Conservation (phyloP, 2,113 vertebrate genomes). For the Tor tambroides region DNA sequence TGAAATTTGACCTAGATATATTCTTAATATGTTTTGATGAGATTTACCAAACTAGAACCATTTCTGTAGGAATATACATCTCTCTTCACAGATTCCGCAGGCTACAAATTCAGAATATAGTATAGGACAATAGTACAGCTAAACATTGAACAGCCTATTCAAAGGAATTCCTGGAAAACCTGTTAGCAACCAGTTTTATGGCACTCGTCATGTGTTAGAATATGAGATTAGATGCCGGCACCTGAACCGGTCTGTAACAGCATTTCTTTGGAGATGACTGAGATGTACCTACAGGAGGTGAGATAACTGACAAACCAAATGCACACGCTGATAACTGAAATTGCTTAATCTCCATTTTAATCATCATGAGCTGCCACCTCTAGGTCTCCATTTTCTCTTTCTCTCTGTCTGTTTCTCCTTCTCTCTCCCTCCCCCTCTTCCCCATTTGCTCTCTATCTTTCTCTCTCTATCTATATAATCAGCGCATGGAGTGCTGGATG, state of each 20-base stretch:
- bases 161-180: slow-evolving; percentile 20
- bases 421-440: slow-evolving; percentile 11
- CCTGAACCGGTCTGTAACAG: slow-evolving; percentile 56
- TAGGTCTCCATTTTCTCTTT: slow-evolving; percentile 54
- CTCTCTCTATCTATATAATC: slow-evolving; percentile 41
- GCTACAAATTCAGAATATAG: not conserved
- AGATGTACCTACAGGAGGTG: slow-evolving; percentile 64
- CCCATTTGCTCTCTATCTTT: slow-evolving; percentile 1
- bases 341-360: slow-evolving; percentile 74
- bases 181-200: slow-evolving; percentile 1
- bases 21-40: not conserved
- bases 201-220: not conserved
- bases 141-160: not conserved
- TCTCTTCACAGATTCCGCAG: not conserved
- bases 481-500: slow-evolving; percentile 15
- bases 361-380: slow-evolving; percentile 64
- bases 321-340: slow-evolving; percentile 67
- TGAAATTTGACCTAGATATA: not conserved
- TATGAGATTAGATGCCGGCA: not conserved
- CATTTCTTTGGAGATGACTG: slow-evolving; percentile 73
- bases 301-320: slow-evolving; percentile 66
- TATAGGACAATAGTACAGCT: not conserved
- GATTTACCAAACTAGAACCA: not conserved
- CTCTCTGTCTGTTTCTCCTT: not conserved
- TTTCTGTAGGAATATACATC: not conserved